These are phyloP conservation scores for Scrobipalpa costella DNA, from an alignment of 2,888 invertebrate genomes.

Conservation along the genomic window DNA sequence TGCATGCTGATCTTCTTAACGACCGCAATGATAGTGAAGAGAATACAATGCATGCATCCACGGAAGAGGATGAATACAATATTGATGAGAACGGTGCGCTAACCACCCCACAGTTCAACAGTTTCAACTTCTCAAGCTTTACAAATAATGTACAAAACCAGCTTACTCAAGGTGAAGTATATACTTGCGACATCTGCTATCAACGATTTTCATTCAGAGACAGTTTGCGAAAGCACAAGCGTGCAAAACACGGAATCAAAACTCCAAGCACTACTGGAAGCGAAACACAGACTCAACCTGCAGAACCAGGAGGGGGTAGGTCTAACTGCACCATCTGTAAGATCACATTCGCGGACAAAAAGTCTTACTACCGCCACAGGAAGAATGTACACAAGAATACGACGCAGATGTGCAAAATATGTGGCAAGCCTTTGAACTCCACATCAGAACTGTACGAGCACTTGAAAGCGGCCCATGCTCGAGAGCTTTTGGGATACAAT, in stretches of 20 bases:
- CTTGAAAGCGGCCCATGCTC: conserved; percentile 81
- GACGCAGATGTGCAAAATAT: conserved; percentile 82
- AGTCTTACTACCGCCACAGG: conserved; percentile 82
- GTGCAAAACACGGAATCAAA: conserved; percentile 74
- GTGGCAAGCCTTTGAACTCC: conserved; percentile 83
- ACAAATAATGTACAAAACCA: conserved; percentile 53
- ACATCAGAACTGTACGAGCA: conserved; percentile 83
- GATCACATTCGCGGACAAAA: conserved; percentile 81
- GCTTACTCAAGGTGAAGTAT: conserved; percentile 45
- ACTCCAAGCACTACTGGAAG: conserved; percentile 52
- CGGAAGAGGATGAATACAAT: conserved; percentile 75
- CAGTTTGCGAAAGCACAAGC: conserved; percentile 77
- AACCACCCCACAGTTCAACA: conserved; percentile 76
- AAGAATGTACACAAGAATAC: conserved; percentile 78
- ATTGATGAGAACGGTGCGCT: conserved; percentile 71
- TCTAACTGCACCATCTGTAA: conserved; percentile 83
- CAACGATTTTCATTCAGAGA: conserved; percentile 73
- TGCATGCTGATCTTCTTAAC: conserved; percentile 71
- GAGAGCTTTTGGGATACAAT: conserved; percentile 75
- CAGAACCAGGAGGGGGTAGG: conserved; percentile 54
- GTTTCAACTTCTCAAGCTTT: conserved; percentile 70
- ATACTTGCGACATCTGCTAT: conserved; percentile 71
- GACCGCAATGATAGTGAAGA: conserved; percentile 76
- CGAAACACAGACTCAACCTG: conserved; percentile 42
- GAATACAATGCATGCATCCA: conserved; percentile 76